Conservation (phyloP, 1,140 invertebrate genomes). For the Antheraea pernyi region DNA sequence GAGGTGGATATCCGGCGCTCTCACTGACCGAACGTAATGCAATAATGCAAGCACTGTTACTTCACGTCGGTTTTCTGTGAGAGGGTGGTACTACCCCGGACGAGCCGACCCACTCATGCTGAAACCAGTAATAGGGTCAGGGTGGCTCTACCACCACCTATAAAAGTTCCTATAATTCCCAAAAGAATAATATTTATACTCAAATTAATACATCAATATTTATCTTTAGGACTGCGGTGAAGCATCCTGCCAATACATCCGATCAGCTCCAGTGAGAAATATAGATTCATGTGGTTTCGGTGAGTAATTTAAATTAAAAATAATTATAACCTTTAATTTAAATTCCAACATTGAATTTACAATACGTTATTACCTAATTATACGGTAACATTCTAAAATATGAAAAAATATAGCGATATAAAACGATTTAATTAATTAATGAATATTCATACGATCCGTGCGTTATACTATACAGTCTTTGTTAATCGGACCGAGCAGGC, state of each 20-base stretch:
- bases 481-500: too few relatives aligned
- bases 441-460: conserved; percentile 18
- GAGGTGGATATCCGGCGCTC: too few relatives aligned
- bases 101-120: too few relatives aligned
- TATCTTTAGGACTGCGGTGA: conserved; percentile 63
- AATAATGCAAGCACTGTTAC: too few relatives aligned
- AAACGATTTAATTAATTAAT: conserved; percentile 8
- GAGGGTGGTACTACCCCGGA: too few relatives aligned
- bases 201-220: too few relatives aligned
- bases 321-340: background rate
- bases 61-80: too few relatives aligned
- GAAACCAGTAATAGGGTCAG: too few relatives aligned
- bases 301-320: conserved; percentile 46
- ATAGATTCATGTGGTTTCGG: conserved; percentile 83
- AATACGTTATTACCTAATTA: background rate
- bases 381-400: background rate
- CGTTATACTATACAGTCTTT: background rate
- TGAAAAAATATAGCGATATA: background rate
- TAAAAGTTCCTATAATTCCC: too few relatives aligned
- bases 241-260: conserved; percentile 86
- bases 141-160: too few relatives aligned
- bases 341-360: background rate
- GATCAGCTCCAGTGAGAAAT: conserved; percentile 85
- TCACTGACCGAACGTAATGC: too few relatives aligned
- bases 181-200: too few relatives aligned